Evolutionary conservation across 1,140 invertebrate species (phyloP), one percentile per base, ranked within the genome.

Genomic region (Mizuhopecten yessoensis): DNA sequence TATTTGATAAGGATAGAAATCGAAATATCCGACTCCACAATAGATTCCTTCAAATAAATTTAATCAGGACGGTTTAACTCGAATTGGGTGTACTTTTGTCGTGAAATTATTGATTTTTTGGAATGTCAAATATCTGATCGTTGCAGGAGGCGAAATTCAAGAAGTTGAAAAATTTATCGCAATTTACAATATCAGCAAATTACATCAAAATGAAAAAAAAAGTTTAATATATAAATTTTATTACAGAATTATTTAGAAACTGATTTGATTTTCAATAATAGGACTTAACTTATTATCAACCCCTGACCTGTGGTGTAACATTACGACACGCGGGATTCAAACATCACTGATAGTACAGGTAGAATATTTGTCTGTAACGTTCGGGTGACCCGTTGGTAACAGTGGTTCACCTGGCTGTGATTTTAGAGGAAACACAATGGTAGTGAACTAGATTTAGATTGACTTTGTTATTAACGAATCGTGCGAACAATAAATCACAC

Each of bases 231-330:
- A 75, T 9, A 29, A 17, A n/a, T 29, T 17, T 5, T 29, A 75
- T 9, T 17, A 29, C 57, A 7, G 57, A 7, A 5, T 75, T 9
- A 75, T 75, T 29, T n/a, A 75, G 57, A 75, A 75, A 75, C 0
- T 75, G 57, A n/a, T 75, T 75, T 75, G 57, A 29, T 75, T 75
- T n/a, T 75, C 57, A 75, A 75, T n/a, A 75, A 75, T 29, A 29
- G 57, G 29, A 75, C 9, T 5, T 5, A 5, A 1, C 1, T 13
- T 17, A 45, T 13, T 45, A 45, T 17, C 17, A 13, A 17, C 10
- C 42, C n/a, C 29, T 29, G 57, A 17, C 57, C 57, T 29, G 1
- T 75, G 3, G 57, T 29, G 57, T 75, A 29, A 75, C 57, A 7
- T n/a, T 75, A 75, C n/a, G n/a, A 13, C 57, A 5, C 1, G 23